These are phyloP conservation scores for Lichenostomus cassidix DNA, from an alignment of 2,113 vertebrate species.

Conservation along the genomic window DNA sequence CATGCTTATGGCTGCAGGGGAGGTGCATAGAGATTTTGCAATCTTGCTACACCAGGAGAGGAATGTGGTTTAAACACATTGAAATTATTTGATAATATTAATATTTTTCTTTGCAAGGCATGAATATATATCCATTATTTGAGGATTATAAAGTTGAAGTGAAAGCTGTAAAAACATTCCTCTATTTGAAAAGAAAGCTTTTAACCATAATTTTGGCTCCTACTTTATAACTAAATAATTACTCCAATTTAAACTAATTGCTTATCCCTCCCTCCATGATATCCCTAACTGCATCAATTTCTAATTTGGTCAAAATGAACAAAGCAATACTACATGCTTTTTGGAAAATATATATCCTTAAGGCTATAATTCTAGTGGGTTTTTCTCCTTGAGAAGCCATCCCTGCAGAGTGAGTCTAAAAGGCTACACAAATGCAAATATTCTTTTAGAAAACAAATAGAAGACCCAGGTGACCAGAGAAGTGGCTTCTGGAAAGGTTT, in stretches of 20 bases:
- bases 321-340: neutral
- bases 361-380: neutral
- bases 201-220: neutral
- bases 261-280: neutral
- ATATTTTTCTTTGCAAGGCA: neutral
- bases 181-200: neutral
- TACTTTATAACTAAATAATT: neutral
- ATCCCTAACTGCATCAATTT: neutral
- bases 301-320: neutral
- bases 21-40: neutral
- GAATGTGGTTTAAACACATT: neutral
- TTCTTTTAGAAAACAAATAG: neutral
- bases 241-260: neutral
- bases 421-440: neutral
- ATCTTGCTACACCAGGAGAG: neutral
- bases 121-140: neutral
- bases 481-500: neutral
- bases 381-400: neutral
- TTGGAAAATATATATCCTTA: neutral
- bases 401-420: neutral
- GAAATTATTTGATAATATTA: neutral
- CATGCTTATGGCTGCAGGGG: neutral
- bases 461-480: neutral
- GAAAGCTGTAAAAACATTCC: neutral
- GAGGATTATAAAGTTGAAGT: neutral